These are phyloP conservation scores for Icerya purchasi DNA, from an alignment of 2,888 invertebrate genomes.

Conservation along the genomic window DNA sequence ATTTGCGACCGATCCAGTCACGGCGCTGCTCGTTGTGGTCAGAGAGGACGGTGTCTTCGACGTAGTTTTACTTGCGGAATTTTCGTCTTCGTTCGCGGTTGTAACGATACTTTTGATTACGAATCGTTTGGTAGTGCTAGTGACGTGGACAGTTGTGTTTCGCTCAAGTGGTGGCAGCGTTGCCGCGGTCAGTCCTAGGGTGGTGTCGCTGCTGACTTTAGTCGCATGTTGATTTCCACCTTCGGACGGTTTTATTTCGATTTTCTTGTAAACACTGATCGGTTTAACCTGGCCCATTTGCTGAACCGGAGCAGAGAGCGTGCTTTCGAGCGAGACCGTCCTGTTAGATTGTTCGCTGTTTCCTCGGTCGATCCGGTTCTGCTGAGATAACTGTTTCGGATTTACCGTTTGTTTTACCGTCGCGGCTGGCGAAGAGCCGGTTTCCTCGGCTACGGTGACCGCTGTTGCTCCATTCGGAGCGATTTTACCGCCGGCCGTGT, in stretches of 20 bases:
- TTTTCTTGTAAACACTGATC: slow-evolving; percentile 13
- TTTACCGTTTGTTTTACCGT: slow-evolving; percentile 2
- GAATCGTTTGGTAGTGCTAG: background rate
- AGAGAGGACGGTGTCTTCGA: background rate
- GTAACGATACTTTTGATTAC: background rate
- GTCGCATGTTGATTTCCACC: background rate
- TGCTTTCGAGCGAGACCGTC: slow-evolving; percentile 7
- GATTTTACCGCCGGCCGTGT: slow-evolving; percentile 15
- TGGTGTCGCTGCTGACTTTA: background rate
- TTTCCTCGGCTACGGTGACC: background rate
- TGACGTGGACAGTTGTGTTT: background rate
- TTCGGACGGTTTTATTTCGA: slow-evolving; percentile 8
- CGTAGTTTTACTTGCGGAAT: background rate
- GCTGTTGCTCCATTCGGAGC: slow-evolving; percentile 13
- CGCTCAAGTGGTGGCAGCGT: background rate
- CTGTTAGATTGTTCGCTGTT: slow-evolving; percentile 6
- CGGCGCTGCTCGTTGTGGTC: background rate
- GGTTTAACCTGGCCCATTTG: background rate
- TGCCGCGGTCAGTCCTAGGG: background rate
- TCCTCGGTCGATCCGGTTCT: slow-evolving; percentile 4
- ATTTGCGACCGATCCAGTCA: background rate
- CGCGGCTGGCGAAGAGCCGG: background rate
- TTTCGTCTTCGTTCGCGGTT: background rate
- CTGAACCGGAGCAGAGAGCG: background rate
- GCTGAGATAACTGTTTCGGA: background rate